phyloP scores from a whole-genome alignment of 2,797 vertebrate genomes.

The Pteropus rufus region DNA sequence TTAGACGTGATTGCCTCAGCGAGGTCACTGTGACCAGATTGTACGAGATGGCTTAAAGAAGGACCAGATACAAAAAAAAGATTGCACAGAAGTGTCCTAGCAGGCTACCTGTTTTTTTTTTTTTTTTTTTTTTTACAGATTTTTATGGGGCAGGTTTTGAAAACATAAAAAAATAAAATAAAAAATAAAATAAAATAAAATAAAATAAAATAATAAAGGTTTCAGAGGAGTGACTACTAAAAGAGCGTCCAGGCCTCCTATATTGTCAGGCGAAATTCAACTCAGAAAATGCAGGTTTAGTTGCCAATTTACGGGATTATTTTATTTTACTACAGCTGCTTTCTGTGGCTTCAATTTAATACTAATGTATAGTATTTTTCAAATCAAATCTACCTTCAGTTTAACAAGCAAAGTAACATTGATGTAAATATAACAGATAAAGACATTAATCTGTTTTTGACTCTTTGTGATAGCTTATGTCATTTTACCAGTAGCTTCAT shows the following conservation, averaged over 20 bases:
- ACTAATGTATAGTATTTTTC: not conserved
- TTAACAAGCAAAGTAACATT: not conserved
- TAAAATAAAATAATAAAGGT: not conserved
- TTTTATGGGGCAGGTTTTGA: constrained; percentile 4
- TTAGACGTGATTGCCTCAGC: not conserved
- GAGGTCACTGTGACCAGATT: constrained; percentile 6
- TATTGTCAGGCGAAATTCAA: constrained; percentile 15
- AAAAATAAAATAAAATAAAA: too few species aligned
- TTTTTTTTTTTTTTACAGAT: not conserved
- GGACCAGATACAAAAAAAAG: not conserved
- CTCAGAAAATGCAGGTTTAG: not conserved
- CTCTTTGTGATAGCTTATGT: not conserved
- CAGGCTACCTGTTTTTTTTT: not conserved
- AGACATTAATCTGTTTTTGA: not conserved
- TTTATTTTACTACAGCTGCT: constrained; percentile 19
- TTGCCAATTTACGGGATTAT: not conserved
- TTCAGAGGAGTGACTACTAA: not conserved
- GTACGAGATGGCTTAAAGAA: not conserved
- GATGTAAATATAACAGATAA: not conserved
- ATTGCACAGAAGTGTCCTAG: not conserved
- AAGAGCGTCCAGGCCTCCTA: not conserved
- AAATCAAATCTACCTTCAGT: not conserved
- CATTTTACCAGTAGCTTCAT: constrained; percentile 15
- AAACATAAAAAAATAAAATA: not conserved
- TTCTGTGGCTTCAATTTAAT: constrained; percentile 13